phyloP scores from a whole-genome alignment of 2,888 invertebrate species.

The Amblyjoppa proteus region DNA sequence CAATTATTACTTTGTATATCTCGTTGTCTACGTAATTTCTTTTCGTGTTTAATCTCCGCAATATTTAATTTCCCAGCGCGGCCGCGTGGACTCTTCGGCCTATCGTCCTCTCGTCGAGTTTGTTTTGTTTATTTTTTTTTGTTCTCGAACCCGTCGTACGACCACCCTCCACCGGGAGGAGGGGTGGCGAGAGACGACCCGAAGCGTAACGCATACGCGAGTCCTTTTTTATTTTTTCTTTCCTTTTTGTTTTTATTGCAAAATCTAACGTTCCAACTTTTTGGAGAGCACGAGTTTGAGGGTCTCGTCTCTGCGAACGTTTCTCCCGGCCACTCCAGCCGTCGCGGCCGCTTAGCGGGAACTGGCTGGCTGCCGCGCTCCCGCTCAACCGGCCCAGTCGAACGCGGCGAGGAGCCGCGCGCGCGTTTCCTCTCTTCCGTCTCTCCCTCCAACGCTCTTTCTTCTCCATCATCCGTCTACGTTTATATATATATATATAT shows the following conservation, averaged over 20 bases:
- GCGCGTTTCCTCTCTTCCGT: constrained; percentile 48
- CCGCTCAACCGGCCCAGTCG: constrained; percentile 62
- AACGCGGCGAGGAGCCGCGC: constrained; percentile 60
- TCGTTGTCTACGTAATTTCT: neutral
- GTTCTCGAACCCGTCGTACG: constrained; percentile 8
- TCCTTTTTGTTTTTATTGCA: neutral
- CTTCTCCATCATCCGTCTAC: constrained; percentile 7
- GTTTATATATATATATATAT: constrained; percentile 22
- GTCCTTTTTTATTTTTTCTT: neutral
- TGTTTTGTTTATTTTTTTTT: neutral
- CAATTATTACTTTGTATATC: constrained; percentile 13
- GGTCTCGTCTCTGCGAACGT: constrained; percentile 16
- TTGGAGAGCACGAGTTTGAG: constrained; percentile 5
- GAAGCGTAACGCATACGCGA: constrained; percentile 38
- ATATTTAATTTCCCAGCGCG: neutral
- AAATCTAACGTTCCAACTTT: neutral
- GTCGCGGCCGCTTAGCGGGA: constrained; percentile 84
- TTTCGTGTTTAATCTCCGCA: neutral
- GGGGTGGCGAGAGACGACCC: constrained; percentile 17
- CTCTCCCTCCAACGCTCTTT: constrained; percentile 18
- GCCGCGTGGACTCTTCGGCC: constrained; percentile 1
- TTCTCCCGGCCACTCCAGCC: constrained; percentile 78
- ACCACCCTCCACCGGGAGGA: constrained; percentile 43
- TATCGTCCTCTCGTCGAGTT: neutral
- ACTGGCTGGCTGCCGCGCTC: constrained; percentile 76